Evolutionary conservation across 2,888 invertebrate genomes (phyloP).

Genomic region (Leptopilina drosophilae): DNA sequence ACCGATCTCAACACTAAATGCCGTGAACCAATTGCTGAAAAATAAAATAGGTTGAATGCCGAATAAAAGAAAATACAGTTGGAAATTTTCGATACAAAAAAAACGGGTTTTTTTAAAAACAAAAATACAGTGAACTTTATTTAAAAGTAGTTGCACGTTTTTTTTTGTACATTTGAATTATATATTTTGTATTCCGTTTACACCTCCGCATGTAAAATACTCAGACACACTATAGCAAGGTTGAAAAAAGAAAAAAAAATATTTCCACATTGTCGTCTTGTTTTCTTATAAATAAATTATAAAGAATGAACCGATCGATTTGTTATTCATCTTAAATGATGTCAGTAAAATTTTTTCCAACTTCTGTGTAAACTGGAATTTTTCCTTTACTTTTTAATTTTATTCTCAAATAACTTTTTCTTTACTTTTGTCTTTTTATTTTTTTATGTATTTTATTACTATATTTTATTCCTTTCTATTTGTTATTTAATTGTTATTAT

Average conservation of each 20-base stretch:
- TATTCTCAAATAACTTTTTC: too few species aligned
- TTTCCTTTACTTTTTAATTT: neutral
- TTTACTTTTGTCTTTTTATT: too few species aligned
- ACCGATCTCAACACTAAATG: constrained; percentile 83
- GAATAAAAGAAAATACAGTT: neutral
- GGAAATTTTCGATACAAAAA: neutral
- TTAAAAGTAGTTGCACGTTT: neutral
- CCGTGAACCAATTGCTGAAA: constrained; percentile 82
- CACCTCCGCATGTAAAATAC: constrained; percentile 35
- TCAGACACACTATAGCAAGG: constrained; percentile 2
- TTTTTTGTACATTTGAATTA: neutral
- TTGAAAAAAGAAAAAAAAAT: constrained; percentile 6
- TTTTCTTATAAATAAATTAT: constrained; percentile 13
- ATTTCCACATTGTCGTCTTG: neutral
- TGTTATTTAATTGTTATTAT: too few species aligned
- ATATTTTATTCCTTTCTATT: too few species aligned
- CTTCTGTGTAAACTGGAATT: neutral
- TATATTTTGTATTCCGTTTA: constrained; percentile 21
- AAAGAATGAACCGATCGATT: neutral
- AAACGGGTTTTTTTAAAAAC: neutral
- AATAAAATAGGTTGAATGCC: constrained; percentile 75
- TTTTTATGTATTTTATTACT: too few species aligned
- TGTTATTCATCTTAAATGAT: neutral
- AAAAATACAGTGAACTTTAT: constrained; percentile 12
- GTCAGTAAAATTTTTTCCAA: neutral